Evolutionary conservation across 2,888 invertebrate species (phyloP).

Genomic region (Quadroppia sp.): DNA sequence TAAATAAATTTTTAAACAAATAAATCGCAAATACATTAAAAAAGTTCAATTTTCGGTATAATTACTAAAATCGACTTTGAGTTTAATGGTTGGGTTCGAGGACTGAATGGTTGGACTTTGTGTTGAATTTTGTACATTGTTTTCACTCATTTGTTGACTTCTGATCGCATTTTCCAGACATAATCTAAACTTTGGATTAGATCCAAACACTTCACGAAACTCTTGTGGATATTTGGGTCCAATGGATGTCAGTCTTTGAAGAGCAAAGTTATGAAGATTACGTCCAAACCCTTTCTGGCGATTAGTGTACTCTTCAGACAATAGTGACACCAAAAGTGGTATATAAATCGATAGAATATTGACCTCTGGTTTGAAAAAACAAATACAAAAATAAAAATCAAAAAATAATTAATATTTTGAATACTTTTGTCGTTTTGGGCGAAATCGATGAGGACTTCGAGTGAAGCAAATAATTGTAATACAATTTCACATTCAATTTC

Average conservation of each 20-base stretch:
- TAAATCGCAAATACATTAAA: too few species aligned
- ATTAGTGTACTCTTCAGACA: conserved; percentile 63
- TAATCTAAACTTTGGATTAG: conserved; percentile 70
- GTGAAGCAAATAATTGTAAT: conserved; percentile 67
- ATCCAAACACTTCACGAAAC: conserved; percentile 83
- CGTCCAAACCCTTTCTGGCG: conserved; percentile 60
- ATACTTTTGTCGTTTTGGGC: conserved; percentile 74
- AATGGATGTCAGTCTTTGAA: conserved; percentile 82
- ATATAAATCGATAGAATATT: conserved; percentile 83
- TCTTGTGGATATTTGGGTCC: conserved; percentile 92
- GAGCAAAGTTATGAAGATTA: conserved; percentile 77
- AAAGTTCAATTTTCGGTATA: conserved; percentile 56
- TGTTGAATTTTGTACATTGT: conserved; percentile 38
- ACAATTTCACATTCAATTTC: conserved; percentile 68
- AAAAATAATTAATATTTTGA: conserved; percentile 31
- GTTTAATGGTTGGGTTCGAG: conserved; percentile 65
- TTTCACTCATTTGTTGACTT: conserved; percentile 61
- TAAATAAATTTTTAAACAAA: too few species aligned
- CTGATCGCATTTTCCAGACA: conserved; percentile 82
- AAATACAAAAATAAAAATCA: conserved; percentile 39
- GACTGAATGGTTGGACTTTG: conserved; percentile 33
- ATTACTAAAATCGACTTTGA: conserved; percentile 92
- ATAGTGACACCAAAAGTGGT: conserved; percentile 80
- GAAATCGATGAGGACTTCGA: conserved; percentile 69
- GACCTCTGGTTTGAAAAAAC: conserved; percentile 63